Conservation (phyloP, 2,113 vertebrate genomes). For the Catharus bicknelli region DNA sequence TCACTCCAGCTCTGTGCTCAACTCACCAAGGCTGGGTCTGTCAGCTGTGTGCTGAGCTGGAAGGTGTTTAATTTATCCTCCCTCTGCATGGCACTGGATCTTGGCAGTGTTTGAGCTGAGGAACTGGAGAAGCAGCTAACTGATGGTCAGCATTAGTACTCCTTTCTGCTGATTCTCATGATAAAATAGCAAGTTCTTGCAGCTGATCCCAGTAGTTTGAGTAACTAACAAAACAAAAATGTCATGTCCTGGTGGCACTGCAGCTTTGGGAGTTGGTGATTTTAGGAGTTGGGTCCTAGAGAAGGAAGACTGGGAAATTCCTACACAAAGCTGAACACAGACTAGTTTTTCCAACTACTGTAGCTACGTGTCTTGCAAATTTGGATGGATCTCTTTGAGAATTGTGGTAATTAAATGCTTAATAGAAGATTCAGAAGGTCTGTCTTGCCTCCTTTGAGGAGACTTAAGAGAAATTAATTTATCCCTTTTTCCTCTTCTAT, state of each 20-base stretch:
- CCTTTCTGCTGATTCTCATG: neutral
- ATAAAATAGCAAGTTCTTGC: neutral
- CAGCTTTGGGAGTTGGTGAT: neutral
- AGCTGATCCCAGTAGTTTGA: neutral
- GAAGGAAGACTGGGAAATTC: neutral
- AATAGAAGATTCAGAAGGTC: neutral
- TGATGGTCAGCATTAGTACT: neutral
- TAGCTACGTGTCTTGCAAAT: neutral
- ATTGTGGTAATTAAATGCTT: neutral
- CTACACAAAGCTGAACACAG: neutral
- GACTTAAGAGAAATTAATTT: neutral
- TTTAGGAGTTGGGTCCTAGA: neutral
- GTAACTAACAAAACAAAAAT: neutral
- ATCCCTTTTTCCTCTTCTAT: neutral
- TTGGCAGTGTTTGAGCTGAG: neutral
- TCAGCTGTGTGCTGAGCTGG: neutral
- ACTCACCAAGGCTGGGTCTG: neutral
- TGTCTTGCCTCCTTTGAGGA: neutral
- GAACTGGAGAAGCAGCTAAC: neutral
- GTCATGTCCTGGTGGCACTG: neutral
- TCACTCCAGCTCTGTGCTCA: rapidly evolving
- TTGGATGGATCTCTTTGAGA: neutral
- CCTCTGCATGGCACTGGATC: neutral
- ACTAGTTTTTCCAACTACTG: neutral
- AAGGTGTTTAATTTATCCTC: neutral